A percentile compares a stretch with the other conserved stretches of the same genome.
These are phyloP conservation scores for Lophochroa leadbeateri DNA, from an alignment of 2,113 vertebrate genomes.

Conservation along the genomic window DNA sequence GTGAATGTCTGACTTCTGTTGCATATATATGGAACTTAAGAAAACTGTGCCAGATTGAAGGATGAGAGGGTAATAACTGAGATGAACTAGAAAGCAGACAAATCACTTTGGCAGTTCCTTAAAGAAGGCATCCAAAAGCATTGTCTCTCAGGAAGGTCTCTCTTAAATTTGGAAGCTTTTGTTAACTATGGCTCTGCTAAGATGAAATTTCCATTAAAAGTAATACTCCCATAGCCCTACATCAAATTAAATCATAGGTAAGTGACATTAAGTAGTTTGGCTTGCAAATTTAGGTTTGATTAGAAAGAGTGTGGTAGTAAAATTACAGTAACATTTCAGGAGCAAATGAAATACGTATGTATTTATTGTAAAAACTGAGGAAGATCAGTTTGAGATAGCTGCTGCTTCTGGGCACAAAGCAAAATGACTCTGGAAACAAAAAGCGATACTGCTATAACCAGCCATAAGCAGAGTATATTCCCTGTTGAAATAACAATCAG, in stretches of 20 bases:
- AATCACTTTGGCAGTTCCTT: background rate
- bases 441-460: background rate
- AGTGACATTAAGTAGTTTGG: background rate
- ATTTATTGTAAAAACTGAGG: background rate
- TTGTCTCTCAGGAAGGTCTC: background rate
- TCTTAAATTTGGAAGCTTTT: slow-evolving; percentile 19
- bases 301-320: background rate
- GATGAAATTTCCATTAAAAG: background rate
- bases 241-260: background rate
- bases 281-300: slow-evolving; percentile 3
- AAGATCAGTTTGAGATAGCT: background rate
- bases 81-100: background rate
- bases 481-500: background rate
- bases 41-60: background rate
- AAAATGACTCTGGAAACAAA: background rate
- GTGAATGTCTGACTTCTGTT: background rate
- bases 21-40: background rate
- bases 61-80: background rate
- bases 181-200: background rate
- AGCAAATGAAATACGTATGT: background rate
- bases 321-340: background rate
- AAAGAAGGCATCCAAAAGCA: background rate
- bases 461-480: background rate
- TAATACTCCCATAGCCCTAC: background rate
- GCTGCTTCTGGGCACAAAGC: background rate